phyloP scores from a whole-genome alignment of 2,888 invertebrate genomes.

The Lycocerus yunnanus region DNA sequence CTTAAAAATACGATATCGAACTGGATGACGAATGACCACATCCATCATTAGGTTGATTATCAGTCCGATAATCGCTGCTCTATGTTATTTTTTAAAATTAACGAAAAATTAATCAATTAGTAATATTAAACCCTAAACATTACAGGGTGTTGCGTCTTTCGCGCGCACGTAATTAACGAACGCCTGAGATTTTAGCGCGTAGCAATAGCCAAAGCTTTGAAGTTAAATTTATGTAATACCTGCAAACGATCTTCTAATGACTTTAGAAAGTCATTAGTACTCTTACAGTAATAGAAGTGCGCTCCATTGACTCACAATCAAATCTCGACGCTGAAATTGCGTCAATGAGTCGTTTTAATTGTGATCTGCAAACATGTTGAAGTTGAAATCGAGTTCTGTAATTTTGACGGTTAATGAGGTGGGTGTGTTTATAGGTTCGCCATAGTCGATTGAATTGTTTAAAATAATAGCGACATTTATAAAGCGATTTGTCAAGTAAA shows the following conservation, averaged over 20 bases:
- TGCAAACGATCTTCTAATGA: constrained; percentile 25
- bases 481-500: neutral
- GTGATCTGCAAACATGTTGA: constrained; percentile 19
- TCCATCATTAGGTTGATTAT: constrained; percentile 34
- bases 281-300: constrained; percentile 18
- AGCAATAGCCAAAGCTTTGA: neutral
- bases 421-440: neutral
- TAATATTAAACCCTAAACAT: neutral
- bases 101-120: neutral
- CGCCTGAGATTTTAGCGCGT: neutral
- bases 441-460: neutral
- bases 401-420: neutral
- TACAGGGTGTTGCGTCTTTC: neutral
- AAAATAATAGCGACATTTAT: neutral
- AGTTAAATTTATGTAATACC: constrained; percentile 17
- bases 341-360: constrained; percentile 32
- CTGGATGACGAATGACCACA: constrained; percentile 47
- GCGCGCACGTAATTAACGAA: neutral
- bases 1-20: constrained; percentile 43
- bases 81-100: neutral
- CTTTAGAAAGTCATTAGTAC: constrained; percentile 30
- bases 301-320: constrained; percentile 30
- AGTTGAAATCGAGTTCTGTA: constrained; percentile 1
- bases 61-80: neutral
- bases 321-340: constrained; percentile 33